Percentiles rank a stretch among this genome's conserved stretches.
These are phyloP conservation scores for Solea solea DNA, from an alignment of 2,113 vertebrate genomes.

Conservation along the genomic window DNA sequence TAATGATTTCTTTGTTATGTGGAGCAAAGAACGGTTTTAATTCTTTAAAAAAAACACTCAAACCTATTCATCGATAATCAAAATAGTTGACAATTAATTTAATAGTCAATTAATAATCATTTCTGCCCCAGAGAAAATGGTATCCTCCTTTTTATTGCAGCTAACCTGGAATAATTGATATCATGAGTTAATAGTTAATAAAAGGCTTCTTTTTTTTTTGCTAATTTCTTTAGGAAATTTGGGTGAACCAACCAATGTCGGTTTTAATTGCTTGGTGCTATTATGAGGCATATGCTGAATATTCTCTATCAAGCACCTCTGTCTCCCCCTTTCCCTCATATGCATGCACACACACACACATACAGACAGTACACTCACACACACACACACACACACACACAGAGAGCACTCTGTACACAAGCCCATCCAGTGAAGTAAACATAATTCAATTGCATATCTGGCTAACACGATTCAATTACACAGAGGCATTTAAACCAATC, in stretches of 20 bases:
- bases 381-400: slow-evolving; percentile 32
- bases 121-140: neutral
- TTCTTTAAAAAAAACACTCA: too few relatives aligned
- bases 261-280: slow-evolving; percentile 30
- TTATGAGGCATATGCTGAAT: slow-evolving; percentile 22
- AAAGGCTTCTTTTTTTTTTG: neutral
- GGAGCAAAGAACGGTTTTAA: too few relatives aligned
- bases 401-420: slow-evolving; percentile 57
- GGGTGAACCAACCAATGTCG: slow-evolving; percentile 9
- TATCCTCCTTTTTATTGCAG: neutral
- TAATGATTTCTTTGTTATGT: too few relatives aligned
- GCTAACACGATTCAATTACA: slow-evolving; percentile 80
- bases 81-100: too few relatives aligned
- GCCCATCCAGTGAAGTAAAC: slow-evolving; percentile 73
- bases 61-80: too few relatives aligned
- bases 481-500: slow-evolving; percentile 80
- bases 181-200: neutral
- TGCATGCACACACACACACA: neutral
- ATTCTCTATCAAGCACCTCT: slow-evolving; percentile 8
- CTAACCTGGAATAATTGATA: neutral
- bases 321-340: neutral
- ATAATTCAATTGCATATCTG: slow-evolving; percentile 81
- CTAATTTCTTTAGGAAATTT: slow-evolving; percentile 12
- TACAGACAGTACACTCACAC: slow-evolving; percentile 4
- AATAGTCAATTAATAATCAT: too few relatives aligned